These are phyloP conservation scores for Orgyia antiqua DNA, from an alignment of 2,888 invertebrate species.

Conservation along the genomic window DNA sequence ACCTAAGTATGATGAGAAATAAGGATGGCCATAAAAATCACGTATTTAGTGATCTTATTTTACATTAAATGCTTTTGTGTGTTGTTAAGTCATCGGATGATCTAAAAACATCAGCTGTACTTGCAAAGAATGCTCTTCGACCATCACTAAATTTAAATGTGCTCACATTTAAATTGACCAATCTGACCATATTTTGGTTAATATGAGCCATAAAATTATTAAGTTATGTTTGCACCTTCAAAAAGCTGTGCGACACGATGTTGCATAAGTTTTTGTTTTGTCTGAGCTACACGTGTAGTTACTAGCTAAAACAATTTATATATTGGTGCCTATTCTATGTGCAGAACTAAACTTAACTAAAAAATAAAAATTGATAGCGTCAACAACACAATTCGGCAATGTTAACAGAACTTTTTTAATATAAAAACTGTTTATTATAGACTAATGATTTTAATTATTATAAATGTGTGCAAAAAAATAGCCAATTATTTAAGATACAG, in stretches of 20 bases:
- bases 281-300: too few relatives aligned
- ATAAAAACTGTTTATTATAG: too few relatives aligned
- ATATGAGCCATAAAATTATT: constrained; percentile 31
- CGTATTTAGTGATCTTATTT: constrained; percentile 43
- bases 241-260: constrained; percentile 5
- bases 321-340: too few relatives aligned
- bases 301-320: too few relatives aligned
- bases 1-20: constrained; percentile 39
- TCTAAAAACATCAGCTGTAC: constrained; percentile 36
- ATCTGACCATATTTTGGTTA: constrained; percentile 32
- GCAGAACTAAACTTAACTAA: too few relatives aligned
- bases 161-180: constrained; percentile 32
- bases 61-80: constrained; percentile 32
- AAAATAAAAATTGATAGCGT: too few relatives aligned
- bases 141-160: constrained; percentile 33
- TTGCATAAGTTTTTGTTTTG: constrained; percentile 1
- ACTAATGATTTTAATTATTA: too few relatives aligned
- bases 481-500: too few relatives aligned
- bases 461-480: too few relatives aligned
- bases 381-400: too few relatives aligned
- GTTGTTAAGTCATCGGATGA: constrained; percentile 33
- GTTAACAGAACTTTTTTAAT: too few relatives aligned
- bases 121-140: constrained; percentile 27
- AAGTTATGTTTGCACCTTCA: constrained; percentile 13
- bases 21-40: constrained; percentile 40